Percentiles rank a stretch among this genome's conserved stretches.
Conservation (phyloP, 2,888 invertebrate species). For the Dusona sp. region DNA sequence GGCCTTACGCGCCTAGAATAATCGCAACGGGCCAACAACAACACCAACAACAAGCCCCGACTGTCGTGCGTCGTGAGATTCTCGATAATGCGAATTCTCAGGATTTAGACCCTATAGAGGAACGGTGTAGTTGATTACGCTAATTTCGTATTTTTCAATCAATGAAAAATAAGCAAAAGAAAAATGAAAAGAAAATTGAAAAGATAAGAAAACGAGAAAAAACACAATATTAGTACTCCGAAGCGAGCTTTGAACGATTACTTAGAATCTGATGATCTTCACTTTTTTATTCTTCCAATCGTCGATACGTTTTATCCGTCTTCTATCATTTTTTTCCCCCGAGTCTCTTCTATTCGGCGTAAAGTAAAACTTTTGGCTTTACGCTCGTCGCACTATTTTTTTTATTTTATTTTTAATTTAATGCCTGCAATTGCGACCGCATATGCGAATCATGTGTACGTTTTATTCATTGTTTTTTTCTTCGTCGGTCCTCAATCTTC, state of each 20-base stretch:
- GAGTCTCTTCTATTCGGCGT: not conserved
- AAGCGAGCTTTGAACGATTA: slow-evolving; percentile 67
- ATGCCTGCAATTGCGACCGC: not conserved
- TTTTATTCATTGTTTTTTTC: not conserved
- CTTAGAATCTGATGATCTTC: not conserved
- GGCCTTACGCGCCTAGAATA: slow-evolving; percentile 68
- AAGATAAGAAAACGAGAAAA: slow-evolving; percentile 26
- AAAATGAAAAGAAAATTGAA: slow-evolving; percentile 32
- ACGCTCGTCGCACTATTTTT: not conserved
- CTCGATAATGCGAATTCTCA: slow-evolving; percentile 69
- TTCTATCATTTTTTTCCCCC: not conserved
- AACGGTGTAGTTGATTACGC: slow-evolving; percentile 74
- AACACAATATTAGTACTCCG: slow-evolving; percentile 50
- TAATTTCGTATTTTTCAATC: slow-evolving; percentile 68
- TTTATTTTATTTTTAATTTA: not conserved
- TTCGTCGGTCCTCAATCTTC: not conserved
- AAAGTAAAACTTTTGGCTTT: not conserved
- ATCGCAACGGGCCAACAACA: slow-evolving; percentile 63
- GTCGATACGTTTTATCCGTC: not conserved
- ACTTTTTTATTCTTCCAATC: not conserved
- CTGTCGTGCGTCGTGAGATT: slow-evolving; percentile 64
- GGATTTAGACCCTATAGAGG: slow-evolving; percentile 69
- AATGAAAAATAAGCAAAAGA: slow-evolving; percentile 15
- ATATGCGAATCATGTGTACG: not conserved
- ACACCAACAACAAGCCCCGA: slow-evolving; percentile 44